A percentile compares a stretch with the other conserved stretches of the same genome.
Conservation (phyloP, 2,797 vertebrate species). For the Malurus splendens region DNA sequence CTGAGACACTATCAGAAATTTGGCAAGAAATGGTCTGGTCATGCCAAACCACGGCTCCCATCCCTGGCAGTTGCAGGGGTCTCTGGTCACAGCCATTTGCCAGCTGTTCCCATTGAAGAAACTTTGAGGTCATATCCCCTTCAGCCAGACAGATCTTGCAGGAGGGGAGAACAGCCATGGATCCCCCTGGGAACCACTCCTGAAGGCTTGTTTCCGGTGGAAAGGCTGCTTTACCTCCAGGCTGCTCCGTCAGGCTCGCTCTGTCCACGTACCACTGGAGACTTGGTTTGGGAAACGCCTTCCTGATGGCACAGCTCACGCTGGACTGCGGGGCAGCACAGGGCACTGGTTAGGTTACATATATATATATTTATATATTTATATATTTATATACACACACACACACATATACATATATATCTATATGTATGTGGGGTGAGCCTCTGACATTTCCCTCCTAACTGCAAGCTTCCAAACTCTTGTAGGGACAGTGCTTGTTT, state of each 20-base stretch:
- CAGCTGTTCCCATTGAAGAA: neutral
- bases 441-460: neutral
- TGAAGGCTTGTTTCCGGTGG: neutral
- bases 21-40: neutral
- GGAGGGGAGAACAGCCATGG: rapidly evolving
- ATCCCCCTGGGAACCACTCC: neutral
- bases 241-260: neutral
- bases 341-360: neutral
- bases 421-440: neutral
- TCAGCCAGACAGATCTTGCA: neutral
- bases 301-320: conserved; percentile 55
- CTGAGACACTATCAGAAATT: neutral
- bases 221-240: conserved; percentile 43
- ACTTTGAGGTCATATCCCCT: neutral
- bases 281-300: conserved; percentile 62
- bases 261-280: conserved; percentile 41
- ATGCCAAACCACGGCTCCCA: neutral
- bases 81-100: neutral
- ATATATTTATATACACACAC: rapidly evolving
- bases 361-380: too few relatives aligned
- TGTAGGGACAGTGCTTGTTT: neutral
- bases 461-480: neutral
- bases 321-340: conserved; percentile 17
- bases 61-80: neutral
- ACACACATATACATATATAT: rapidly evolving